phyloP scores from a whole-genome alignment of 2,888 invertebrate genomes.

The Scaptomyza tumidula region DNA sequence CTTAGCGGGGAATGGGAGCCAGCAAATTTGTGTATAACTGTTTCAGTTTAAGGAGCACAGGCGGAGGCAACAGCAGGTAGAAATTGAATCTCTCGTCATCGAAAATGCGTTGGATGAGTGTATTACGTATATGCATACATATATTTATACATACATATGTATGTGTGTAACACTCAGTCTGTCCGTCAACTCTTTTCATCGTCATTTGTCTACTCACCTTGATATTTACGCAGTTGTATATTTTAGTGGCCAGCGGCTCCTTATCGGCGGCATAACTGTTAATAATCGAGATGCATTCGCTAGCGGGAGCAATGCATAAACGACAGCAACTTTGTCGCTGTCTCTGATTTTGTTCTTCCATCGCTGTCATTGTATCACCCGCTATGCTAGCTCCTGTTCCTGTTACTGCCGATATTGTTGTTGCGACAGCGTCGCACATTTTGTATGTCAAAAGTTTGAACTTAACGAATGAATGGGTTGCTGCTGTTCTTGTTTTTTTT shows the following conservation, averaged over 20 bases:
- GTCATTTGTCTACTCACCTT: constrained; percentile 80
- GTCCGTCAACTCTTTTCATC: constrained; percentile 15
- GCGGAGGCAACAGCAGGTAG: constrained; percentile 34
- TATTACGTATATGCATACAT: constrained; percentile 38
- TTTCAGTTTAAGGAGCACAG: constrained; percentile 30
- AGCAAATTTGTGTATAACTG: constrained; percentile 52
- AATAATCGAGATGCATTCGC: constrained; percentile 85
- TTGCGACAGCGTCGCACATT: constrained; percentile 71
- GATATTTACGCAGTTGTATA: constrained; percentile 84
- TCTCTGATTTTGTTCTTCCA: constrained; percentile 56
- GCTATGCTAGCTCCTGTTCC: constrained; percentile 16
- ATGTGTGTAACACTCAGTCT: not conserved
- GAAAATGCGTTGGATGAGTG: constrained; percentile 20
- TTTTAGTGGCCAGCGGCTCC: constrained; percentile 84
- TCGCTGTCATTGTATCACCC: constrained; percentile 22
- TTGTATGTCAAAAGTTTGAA: constrained; percentile 41
- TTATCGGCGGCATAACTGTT: constrained; percentile 85
- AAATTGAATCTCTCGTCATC: constrained; percentile 32
- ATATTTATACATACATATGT: not conserved
- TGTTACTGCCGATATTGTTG: constrained; percentile 25
- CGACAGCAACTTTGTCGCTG: constrained; percentile 84
- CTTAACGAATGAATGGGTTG: constrained; percentile 12
- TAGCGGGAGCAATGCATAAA: constrained; percentile 84
- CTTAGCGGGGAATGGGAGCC: constrained; percentile 31
- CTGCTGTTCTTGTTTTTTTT: constrained; percentile 40